These are phyloP conservation scores for Dynastes tityus DNA, from an alignment of 2,888 invertebrate genomes.

Conservation along the genomic window DNA sequence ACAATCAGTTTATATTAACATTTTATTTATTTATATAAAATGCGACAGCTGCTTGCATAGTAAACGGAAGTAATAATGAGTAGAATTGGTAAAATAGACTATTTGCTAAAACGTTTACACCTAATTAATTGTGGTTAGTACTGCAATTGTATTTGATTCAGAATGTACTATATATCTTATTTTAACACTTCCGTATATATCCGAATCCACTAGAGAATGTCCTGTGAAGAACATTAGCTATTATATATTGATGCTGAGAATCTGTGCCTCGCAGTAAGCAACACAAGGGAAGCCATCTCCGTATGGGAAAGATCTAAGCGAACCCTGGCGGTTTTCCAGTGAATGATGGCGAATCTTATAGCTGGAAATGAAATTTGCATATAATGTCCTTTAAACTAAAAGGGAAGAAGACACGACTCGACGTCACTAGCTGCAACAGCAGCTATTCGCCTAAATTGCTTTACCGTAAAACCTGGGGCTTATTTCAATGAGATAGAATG, in stretches of 20 bases:
- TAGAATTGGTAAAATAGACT: background rate
- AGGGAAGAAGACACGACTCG: slow-evolving; percentile 34
- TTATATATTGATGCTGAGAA: slow-evolving; percentile 30
- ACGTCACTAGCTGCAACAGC: slow-evolving; percentile 9
- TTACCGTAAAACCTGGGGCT: slow-evolving; percentile 30
- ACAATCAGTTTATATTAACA: no score
- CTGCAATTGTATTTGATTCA: background rate
- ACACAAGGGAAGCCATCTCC: slow-evolving; percentile 16
- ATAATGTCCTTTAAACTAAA: slow-evolving; percentile 47
- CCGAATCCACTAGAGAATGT: no score
- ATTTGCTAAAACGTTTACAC: background rate
- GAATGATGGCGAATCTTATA: slow-evolving; percentile 45
- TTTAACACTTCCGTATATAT: no score
- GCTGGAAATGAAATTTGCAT: slow-evolving; percentile 49
- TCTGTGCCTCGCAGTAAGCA: background rate
- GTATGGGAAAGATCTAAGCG: slow-evolving; percentile 30
- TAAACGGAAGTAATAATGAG: no score
- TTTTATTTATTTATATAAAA: no score
- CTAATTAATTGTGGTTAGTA: background rate
- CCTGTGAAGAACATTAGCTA: slow-evolving; percentile 25
- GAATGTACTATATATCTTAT: no score
- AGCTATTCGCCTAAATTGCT: slow-evolving; percentile 37
- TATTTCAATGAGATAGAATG: slow-evolving; percentile 38
- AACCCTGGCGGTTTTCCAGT: slow-evolving; percentile 35
- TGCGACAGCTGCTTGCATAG: no score